Percentiles rank a stretch among this genome's conserved stretches.
phyloP scores from a whole-genome alignment of 2,113 vertebrate species.

The Scortum barcoo region DNA sequence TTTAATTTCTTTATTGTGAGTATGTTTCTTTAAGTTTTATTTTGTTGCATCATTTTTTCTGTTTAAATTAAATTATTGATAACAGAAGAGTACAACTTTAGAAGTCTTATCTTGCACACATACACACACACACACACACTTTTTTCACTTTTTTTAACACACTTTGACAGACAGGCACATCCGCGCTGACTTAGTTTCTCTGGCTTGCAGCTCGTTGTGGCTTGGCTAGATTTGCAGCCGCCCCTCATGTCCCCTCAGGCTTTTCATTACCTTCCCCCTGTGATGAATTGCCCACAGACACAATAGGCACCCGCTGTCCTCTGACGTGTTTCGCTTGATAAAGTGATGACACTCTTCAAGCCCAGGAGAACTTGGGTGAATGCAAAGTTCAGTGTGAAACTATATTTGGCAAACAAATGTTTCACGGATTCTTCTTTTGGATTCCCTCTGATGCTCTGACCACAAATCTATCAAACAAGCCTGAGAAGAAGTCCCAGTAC shows the following conservation, averaged over 20 bases:
- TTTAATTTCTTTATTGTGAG: no score
- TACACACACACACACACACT: no score
- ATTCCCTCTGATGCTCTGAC: neutral
- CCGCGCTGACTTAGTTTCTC: conserved; percentile 12
- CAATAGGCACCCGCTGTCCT: conserved; percentile 46
- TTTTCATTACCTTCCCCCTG: conserved; percentile 49
- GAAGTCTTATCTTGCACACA: neutral
- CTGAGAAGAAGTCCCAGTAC: neutral
- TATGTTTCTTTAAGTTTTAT: no score
- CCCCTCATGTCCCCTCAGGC: conserved; percentile 16
- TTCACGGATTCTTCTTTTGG: conserved; percentile 8
- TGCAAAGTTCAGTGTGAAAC: neutral
- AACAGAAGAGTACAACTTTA: neutral
- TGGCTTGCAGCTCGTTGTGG: conserved; percentile 11
- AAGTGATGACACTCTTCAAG: conserved; percentile 25
- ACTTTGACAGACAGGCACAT: conserved; percentile 25
- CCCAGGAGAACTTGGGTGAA: conserved; percentile 14
- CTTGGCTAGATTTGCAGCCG: conserved; percentile 50
- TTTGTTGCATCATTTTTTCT: no score
- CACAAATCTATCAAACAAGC: conserved; percentile 23
- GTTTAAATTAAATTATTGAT: no score
- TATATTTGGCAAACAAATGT: neutral
- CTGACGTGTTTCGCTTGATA: neutral
- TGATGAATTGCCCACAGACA: conserved; percentile 53
- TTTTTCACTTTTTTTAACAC: neutral